phyloP scores from a whole-genome alignment of 2,113 vertebrate genomes.

The Amazona vittata region DNA sequence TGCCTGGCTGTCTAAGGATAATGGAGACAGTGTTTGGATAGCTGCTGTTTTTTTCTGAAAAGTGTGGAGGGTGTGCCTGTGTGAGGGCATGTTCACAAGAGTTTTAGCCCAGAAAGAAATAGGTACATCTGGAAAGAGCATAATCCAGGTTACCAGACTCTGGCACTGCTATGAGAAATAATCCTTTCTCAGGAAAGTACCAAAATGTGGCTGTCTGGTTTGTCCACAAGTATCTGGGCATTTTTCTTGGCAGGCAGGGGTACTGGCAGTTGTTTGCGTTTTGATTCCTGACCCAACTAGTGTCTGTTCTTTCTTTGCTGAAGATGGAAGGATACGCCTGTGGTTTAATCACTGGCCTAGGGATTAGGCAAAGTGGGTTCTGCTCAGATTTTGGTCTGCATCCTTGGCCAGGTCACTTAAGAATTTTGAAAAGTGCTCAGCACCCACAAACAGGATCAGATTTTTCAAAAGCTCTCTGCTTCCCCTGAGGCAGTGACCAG shows the following conservation, averaged over 20 bases:
- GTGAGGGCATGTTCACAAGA: slow-evolving; percentile 30
- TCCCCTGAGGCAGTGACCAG: not conserved
- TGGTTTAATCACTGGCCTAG: slow-evolving; percentile 43
- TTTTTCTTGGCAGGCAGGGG: slow-evolving; percentile 35
- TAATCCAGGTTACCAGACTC: slow-evolving; percentile 41
- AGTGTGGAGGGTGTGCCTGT: not conserved
- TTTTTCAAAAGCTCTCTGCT: slow-evolving; percentile 28
- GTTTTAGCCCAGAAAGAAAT: slow-evolving; percentile 30
- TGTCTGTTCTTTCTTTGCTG: slow-evolving; percentile 33
- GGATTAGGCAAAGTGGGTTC: slow-evolving; percentile 34
- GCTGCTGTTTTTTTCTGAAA: not conserved
- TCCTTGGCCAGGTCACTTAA: slow-evolving; percentile 49
- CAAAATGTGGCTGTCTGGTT: slow-evolving; percentile 43
- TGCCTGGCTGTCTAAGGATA: slow-evolving; percentile 34
- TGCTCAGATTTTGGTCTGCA: slow-evolving; percentile 45
- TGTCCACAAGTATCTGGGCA: slow-evolving; percentile 33
- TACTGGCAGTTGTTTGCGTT: not conserved
- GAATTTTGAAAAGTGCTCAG: slow-evolving; percentile 51
- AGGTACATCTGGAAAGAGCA: slow-evolving; percentile 55
- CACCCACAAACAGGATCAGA: slow-evolving; percentile 10
- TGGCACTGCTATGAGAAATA: slow-evolving; percentile 17
- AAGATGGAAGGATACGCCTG: slow-evolving; percentile 50
- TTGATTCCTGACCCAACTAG: slow-evolving; percentile 11
- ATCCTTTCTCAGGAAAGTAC: slow-evolving; percentile 40
- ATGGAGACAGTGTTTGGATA: slow-evolving; percentile 45